These are phyloP conservation scores for Siniperca chuatsi DNA, from an alignment of 2,113 vertebrate species.

Conservation along the genomic window DNA sequence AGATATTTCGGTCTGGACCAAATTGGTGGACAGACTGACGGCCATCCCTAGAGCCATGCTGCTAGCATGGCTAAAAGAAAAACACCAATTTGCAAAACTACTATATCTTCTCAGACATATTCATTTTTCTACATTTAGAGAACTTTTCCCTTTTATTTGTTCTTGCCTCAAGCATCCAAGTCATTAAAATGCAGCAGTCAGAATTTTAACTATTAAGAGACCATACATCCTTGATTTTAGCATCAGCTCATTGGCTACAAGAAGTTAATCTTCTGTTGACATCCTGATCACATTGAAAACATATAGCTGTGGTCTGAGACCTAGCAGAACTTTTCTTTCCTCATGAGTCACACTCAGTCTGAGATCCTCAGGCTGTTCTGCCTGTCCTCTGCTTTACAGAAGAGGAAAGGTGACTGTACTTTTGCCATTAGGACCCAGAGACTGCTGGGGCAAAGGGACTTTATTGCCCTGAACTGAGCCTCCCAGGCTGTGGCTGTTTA, in stretches of 20 bases:
- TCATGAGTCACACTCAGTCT: constrained; percentile 42
- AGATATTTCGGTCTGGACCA: not conserved
- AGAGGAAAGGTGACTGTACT: constrained; percentile 59
- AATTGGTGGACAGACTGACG: not conserved
- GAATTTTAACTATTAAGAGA: constrained; percentile 3
- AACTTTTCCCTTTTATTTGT: constrained; percentile 9
- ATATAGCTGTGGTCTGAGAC: constrained; percentile 23
- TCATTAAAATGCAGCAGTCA: constrained; percentile 33
- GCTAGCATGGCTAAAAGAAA: not conserved
- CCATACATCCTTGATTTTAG: constrained; percentile 22
- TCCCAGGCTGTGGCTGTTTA: constrained; percentile 20
- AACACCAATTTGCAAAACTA: not conserved
- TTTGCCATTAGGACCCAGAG: constrained; percentile 38
- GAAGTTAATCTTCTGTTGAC: constrained; percentile 32
- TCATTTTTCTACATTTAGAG: not conserved
- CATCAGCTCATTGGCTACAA: constrained; percentile 20
- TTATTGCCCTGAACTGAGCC: constrained; percentile 42
- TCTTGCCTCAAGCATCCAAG: constrained; percentile 6
- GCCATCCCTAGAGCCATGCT: not conserved
- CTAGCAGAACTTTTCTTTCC: constrained; percentile 52
- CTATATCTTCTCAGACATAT: constrained; percentile 2
- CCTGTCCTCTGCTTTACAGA: constrained; percentile 53
- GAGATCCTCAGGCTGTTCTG: constrained; percentile 49
- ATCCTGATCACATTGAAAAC: constrained; percentile 25
- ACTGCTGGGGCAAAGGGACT: not conserved